Conservation (phyloP, 2,888 invertebrate species). For the Schizotus pectinicornis region DNA sequence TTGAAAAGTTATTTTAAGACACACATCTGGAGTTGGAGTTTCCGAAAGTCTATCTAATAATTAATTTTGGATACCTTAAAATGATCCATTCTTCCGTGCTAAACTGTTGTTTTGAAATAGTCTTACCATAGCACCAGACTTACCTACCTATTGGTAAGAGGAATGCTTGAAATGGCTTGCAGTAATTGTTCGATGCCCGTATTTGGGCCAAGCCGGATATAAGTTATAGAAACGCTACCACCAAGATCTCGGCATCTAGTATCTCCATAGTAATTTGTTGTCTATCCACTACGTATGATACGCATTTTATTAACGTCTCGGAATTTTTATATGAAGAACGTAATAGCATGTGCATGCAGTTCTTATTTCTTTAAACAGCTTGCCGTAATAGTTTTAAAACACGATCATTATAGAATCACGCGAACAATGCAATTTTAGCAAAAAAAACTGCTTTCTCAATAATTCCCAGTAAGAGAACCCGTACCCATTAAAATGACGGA, state of each 20-base stretch:
- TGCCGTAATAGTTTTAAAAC: slow-evolving; percentile 35
- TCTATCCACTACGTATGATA: neutral
- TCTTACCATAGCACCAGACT: no score
- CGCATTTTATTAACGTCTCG: slow-evolving; percentile 18
- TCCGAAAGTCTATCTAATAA: no score
- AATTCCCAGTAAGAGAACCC: slow-evolving; percentile 49
- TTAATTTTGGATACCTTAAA: no score
- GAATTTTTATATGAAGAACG: slow-evolving; percentile 29
- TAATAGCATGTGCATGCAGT: slow-evolving; percentile 32
- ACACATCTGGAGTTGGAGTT: no score
- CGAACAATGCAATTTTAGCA: slow-evolving; percentile 44
- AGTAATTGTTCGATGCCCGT: no score
- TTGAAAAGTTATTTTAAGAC: no score
- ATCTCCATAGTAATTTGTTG: no score
- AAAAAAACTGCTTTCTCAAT: slow-evolving; percentile 43
- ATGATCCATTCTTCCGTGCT: no score
- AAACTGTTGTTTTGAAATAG: no score
- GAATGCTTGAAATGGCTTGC: no score
- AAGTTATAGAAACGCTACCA: neutral
- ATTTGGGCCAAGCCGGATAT: neutral
- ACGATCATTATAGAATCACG: slow-evolving; percentile 47
- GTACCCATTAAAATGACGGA: slow-evolving; percentile 53
- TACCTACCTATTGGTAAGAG: no score
- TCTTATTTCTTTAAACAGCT: slow-evolving; percentile 24
- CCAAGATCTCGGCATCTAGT: neutral